A percentile compares a stretch with the other conserved stretches of the same genome.
These are phyloP conservation scores for Doris montereyensis DNA, from an alignment of 2,888 invertebrate species.

Conservation along the genomic window DNA sequence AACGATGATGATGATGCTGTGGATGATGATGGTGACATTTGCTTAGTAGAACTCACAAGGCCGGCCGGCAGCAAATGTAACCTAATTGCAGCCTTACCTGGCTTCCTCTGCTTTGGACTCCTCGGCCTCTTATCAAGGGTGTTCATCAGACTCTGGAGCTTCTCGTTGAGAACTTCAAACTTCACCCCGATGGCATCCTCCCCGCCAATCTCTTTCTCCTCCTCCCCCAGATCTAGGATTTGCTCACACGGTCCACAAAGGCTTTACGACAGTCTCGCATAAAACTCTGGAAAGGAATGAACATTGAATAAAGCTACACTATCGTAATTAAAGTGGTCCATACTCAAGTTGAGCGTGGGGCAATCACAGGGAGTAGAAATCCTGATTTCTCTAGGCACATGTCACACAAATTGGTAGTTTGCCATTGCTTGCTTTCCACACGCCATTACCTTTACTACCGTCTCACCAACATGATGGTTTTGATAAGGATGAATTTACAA, in stretches of 20 bases:
- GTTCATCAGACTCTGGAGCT: constrained; percentile 82
- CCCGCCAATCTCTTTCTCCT: constrained; percentile 44
- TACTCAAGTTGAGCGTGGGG: background rate
- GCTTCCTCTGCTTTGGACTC: constrained; percentile 58
- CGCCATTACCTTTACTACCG: too few relatives aligned
- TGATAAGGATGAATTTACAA: too few relatives aligned
- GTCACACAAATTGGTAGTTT: too few relatives aligned
- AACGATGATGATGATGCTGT: too few relatives aligned
- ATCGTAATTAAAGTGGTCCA: background rate
- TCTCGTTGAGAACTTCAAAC: constrained; percentile 83
- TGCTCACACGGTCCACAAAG: constrained; percentile 77
- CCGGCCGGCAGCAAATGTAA: background rate
- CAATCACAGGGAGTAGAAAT: too few relatives aligned
- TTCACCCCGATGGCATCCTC: constrained; percentile 50
- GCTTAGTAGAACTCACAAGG: too few relatives aligned
- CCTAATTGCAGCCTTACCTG: constrained; percentile 10
- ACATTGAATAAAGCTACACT: background rate
- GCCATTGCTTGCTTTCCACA: too few relatives aligned
- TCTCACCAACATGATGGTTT: too few relatives aligned
- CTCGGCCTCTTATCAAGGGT: constrained; percentile 81
- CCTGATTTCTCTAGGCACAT: too few relatives aligned
- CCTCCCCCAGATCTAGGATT: constrained; percentile 51
- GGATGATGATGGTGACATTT: too few relatives aligned
- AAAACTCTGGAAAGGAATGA: constrained; percentile 76
- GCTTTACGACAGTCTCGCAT: constrained; percentile 87